A percentile compares a stretch with the other conserved stretches of the same genome.
Conservation (phyloP, 2,888 invertebrate genomes). For the Phengaris arion region DNA sequence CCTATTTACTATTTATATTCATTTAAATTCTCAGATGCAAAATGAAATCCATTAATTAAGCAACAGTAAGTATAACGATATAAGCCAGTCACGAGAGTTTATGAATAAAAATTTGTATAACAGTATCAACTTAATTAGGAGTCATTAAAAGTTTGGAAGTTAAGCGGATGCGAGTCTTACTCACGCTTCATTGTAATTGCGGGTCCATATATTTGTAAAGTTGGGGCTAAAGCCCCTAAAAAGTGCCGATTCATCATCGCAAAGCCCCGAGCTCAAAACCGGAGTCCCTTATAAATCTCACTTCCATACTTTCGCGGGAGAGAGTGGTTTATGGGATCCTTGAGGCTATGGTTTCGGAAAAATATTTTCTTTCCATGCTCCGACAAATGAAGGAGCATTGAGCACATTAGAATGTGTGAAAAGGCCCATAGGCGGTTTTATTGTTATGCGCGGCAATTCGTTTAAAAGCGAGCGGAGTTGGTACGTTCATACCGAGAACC, state of each 20-base stretch:
- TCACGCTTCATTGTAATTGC: conserved; percentile 70
- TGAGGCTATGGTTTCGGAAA: conserved; percentile 80
- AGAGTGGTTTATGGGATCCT: conserved; percentile 80
- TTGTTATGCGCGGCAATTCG: conserved; percentile 78
- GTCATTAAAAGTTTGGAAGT: conserved; percentile 75
- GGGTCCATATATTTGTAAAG: conserved; percentile 71
- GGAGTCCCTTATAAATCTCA: conserved; percentile 78
- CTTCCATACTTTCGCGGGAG: conserved; percentile 78
- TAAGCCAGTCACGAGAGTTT: conserved; percentile 10
- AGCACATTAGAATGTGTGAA: conserved; percentile 77
- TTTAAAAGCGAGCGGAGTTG: conserved; percentile 75
- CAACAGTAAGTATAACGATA: conserved; percentile 23
- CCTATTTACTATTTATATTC: conserved; percentile 23
- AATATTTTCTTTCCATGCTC: conserved; percentile 78
- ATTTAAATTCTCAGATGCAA: conserved; percentile 38
- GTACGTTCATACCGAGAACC: conserved; percentile 67
- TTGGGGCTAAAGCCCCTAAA: conserved; percentile 76
- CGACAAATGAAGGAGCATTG: conserved; percentile 77
- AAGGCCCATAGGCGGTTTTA: conserved; percentile 74
- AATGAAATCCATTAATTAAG: conserved; percentile 51
- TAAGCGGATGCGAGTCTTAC: conserved; percentile 66
- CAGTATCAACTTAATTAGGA: conserved; percentile 68
- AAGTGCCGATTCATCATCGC: conserved; percentile 79
- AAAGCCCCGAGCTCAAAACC: conserved; percentile 74
- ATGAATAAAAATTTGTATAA: conserved; percentile 67